Evolutionary conservation across 2,113 vertebrate species (phyloP), one percentile per base, ranked within the genome.

Genomic region (Cinclus mexicanus): DNA sequence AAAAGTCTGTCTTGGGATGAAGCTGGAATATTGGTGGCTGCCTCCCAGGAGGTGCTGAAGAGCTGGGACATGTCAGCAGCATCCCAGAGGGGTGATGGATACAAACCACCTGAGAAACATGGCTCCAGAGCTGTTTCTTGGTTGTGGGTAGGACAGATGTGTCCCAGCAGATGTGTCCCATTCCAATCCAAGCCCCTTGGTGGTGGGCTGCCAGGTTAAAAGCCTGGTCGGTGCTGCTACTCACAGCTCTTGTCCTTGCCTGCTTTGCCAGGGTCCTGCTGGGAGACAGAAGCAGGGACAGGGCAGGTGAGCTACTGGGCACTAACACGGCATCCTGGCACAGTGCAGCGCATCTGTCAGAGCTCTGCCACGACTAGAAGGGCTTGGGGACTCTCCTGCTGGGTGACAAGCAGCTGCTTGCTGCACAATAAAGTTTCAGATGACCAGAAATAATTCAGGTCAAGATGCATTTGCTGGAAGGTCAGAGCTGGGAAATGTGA

Each of bases 301-400:
- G 22, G 47, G 57, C 0, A 0, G 49, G 23, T 0, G 7, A 64
- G 47, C 7, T 70, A 1, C 61, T 67, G 56, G 63, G 87, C 46
- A 77, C 74, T 70, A 41, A 26, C 63, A 35, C 0, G 0, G 61
- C 46, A 37, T 26, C 28, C 46, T 13, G 15, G 60, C 55, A 44
- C 4, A 9, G 56, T 3, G 3, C 77, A 70, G 87, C 0, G 0
- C 1, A 3, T 59, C 49, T 83, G 77, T 28, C 11, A 29, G 55
- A 35, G 87, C 56, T 29, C 52, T 70, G 56, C 56, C 63, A 28
- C 0, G 1, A 31, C 8, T 11, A 61, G 46, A 55, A 80, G 78
- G n/a, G 46, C 52, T 20, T 67, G 52, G 56, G 53, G 12, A 56
- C 74, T 52, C 74, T 83, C 55, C 46, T 47, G 75, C 85, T 67